Conservation (phyloP, 2,888 invertebrate species). For the Hirtodrosophila alboralis region DNA sequence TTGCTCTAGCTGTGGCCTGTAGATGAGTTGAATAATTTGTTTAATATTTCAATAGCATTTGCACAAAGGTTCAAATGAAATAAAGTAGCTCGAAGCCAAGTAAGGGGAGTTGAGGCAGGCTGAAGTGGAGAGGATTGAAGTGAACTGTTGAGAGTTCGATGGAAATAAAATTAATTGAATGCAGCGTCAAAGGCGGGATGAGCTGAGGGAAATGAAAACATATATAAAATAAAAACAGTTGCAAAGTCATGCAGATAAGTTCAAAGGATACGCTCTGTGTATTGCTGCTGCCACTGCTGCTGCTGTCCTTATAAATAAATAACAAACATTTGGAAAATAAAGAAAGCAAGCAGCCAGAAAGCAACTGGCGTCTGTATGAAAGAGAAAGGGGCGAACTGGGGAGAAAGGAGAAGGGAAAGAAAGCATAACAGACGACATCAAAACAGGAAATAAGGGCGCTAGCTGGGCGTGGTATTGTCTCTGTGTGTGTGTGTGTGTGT, state of each 20-base stretch:
- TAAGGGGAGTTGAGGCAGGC: constrained; percentile 5
- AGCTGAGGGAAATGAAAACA: constrained; percentile 22
- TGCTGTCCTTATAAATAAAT: constrained; percentile 74
- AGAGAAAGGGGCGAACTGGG: constrained; percentile 40
- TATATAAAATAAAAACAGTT: constrained; percentile 48
- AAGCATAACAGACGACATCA: constrained; percentile 45
- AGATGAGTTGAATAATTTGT: constrained; percentile 32
- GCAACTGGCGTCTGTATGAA: constrained; percentile 33
- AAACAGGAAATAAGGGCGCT: constrained; percentile 50
- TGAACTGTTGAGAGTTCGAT: constrained; percentile 23
- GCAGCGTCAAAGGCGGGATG: constrained; percentile 50
- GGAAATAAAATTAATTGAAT: constrained; percentile 61
- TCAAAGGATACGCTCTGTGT: constrained; percentile 67
- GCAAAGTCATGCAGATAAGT: constrained; percentile 72
- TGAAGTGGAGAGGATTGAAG: too few species aligned
- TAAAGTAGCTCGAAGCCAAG: constrained; percentile 38
- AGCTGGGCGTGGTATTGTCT: constrained; percentile 29
- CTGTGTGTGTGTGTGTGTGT: constrained; percentile 41
- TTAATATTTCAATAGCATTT: constrained; percentile 53
- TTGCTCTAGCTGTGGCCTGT: constrained; percentile 4
- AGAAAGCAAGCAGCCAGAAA: constrained; percentile 34
- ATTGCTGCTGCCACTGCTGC: too few species aligned
- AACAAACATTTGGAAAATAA: constrained; percentile 67
- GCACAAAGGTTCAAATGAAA: constrained; percentile 22
- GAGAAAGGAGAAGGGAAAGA: constrained; percentile 5